Evolutionary conservation across 2,888 invertebrate species (phyloP).

Genomic region (Drosophila subquinaria): DNA sequence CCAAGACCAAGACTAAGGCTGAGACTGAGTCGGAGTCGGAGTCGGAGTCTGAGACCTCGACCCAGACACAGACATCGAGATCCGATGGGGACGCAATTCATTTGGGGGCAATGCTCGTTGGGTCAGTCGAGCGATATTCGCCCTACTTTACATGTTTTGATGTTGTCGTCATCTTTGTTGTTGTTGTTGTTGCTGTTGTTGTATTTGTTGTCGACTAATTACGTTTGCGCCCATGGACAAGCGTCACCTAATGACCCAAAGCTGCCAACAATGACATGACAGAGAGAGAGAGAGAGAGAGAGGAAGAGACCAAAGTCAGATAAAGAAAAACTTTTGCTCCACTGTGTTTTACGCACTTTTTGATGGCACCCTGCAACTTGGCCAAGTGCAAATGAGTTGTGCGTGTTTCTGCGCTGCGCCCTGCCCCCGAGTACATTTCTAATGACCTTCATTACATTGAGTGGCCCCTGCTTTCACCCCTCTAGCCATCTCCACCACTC

Average conservation of each 20-base stretch:
- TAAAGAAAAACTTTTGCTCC: constrained; percentile 57
- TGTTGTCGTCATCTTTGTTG: constrained; percentile 49
- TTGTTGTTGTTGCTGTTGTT: constrained; percentile 22
- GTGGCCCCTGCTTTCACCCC: constrained; percentile 44
- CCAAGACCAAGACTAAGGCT: constrained; percentile 11
- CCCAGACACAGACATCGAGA: constrained; percentile 1
- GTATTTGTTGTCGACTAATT: constrained; percentile 63
- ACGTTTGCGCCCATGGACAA: constrained; percentile 76
- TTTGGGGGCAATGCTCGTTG: constrained; percentile 52
- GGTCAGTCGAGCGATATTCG: constrained; percentile 69
- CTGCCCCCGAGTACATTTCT: constrained; percentile 65
- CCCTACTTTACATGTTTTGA: constrained; percentile 78
- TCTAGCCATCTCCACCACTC: not conserved
- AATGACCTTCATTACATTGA: constrained; percentile 82
- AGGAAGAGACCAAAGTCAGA: constrained; percentile 7
- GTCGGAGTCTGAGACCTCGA: constrained; percentile 4
- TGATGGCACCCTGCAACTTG: constrained; percentile 47
- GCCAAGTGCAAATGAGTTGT: constrained; percentile 67
- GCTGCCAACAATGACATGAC: constrained; percentile 58
- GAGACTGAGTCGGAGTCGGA: not conserved
- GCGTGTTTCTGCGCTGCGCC: constrained; percentile 27
- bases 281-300: not conserved
- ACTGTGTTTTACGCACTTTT: constrained; percentile 63
- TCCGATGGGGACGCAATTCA: constrained; percentile 32
- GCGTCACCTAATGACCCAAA: constrained; percentile 81